Base-by-base conservation (phyloP, 2,113 vertebrate species). In the Opisthocomus hoazin region DNA sequence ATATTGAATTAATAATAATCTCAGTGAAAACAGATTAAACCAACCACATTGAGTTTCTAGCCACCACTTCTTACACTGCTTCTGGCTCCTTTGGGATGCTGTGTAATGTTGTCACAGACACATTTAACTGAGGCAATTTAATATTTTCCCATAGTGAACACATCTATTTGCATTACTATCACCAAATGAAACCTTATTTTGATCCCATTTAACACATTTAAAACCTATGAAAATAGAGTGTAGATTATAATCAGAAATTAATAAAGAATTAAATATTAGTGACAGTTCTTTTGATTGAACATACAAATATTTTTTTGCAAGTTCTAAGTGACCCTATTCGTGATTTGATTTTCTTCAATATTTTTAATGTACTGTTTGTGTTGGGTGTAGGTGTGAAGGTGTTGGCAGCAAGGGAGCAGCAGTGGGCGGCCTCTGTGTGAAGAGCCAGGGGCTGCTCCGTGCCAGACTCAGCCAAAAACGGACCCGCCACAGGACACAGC, bases 1-100 rank as follows among this genome's bases (percentile, higher is more conserved):
- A 84, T 30, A 89, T 84, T 93, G 92, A 94, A 86, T 95, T 90
- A 96, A 60, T 65, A 88, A 53, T n/a, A 74, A 5, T 75, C 34
- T 92, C 1, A 0, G 15, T 81, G 77, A 83, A 94, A 94, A 89
- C 11, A n/a, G 54, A 92, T 78, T 70, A 81, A 93, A 12, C 41
- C 18, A 61, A 87, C 3, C 9, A 34, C 29, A 84, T 12, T 0
- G 5, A 27, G 43, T 63, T 93, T 84, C 70, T 51, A 90, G 17
- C 5, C 74, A 69, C 65, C 24, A 18, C 14, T 39, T 93, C 71
- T 70, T 89, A 51, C 46, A 29, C 46, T 92, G 84, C 69, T 92
- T 87, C 83, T 87, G 68, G 71, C 51, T 90, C 46, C 29, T 89
- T 50, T 87, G 80, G n/a, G 86, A 68, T 89, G 74, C n/a, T 12